Evolutionary conservation across 2,888 invertebrate genomes (phyloP), one percentile per base, ranked within the genome.

Genomic region (Cryptus armator): DNA sequence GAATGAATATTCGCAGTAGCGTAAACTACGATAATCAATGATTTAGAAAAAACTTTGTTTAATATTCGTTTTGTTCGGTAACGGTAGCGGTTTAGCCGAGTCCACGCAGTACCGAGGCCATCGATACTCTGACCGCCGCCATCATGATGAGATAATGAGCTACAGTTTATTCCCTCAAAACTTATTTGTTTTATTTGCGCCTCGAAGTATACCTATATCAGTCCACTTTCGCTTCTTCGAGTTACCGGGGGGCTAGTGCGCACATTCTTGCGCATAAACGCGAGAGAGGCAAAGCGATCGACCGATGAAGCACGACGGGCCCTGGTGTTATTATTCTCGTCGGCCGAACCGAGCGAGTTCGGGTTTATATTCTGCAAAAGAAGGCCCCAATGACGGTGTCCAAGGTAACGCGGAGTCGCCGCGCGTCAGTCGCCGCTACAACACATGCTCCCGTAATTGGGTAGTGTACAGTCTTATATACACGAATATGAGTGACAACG

Each of bases 91-190:
- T 56, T 56, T 19, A 10, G 19, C 56, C 75, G 83, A 67, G 72
- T 62, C 79, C 76, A 76, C 72, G 68, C 74, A 72, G 82, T 79
- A 80, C 10, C 83, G 85, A 87, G 86, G 85, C 80, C 85, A 84
- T 87, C 85, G 83, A 85, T 85, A 84, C 83, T 87, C 83, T 78
- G 79, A 75, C 19, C 86, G 87, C 86, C 86, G 88, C 87, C 87
- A 86, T 87, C 86, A 79, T 84, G 85, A 81, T 88, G 83, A 81
- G 86, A 88, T 87, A 86, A 87, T 83, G 85, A 87, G 85, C 86
- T 87, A 86, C 83, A 86, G 86, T 87, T 86, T 87, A 86, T 87
- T 84, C 86, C 81, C 80, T 84, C 66, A 75, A 78, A 81, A 81
- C 77, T 81, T 70, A 84, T 86, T 86, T 86, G 81, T 75, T 84